Conservation (phyloP, 2,888 invertebrate species). For the Iselma pallidipennis region DNA sequence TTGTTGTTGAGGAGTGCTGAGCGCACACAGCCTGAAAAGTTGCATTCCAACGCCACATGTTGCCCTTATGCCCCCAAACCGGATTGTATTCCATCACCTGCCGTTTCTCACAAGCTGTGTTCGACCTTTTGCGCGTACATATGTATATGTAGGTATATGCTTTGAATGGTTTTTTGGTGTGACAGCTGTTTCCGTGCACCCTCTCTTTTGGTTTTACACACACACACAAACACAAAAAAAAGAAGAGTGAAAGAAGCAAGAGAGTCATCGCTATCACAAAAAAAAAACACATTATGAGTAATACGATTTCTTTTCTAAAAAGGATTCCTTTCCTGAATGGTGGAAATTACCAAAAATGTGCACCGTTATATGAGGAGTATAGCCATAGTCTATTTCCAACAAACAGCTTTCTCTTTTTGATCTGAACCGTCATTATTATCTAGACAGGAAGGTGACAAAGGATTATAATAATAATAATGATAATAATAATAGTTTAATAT, state of each 20-base stretch:
- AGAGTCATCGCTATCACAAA: constrained; percentile 7
- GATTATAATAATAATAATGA: no score
- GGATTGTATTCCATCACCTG: constrained; percentile 44
- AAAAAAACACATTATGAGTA: constrained; percentile 6
- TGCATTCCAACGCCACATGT: constrained; percentile 33
- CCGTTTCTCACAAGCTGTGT: constrained; percentile 38
- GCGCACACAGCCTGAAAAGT: constrained; percentile 18
- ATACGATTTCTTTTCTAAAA: not conserved
- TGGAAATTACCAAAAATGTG: no score
- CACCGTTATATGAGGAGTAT: no score
- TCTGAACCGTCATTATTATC: not conserved
- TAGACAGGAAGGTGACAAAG: constrained; percentile 16
- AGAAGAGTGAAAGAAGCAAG: not conserved
- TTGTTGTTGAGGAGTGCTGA: not conserved
- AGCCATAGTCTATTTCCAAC: no score
- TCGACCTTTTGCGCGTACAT: constrained; percentile 36
- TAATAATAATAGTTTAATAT: constrained; percentile 22
- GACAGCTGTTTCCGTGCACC: constrained; percentile 46
- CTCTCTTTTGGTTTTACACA: constrained; percentile 21
- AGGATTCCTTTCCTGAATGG: not conserved
- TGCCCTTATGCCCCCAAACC: constrained; percentile 39
- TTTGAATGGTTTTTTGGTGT: constrained; percentile 32
- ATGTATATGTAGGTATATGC: constrained; percentile 25
- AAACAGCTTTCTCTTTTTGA: no score
- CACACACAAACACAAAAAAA: not conserved